Base-by-base conservation (phyloP, 2,113 vertebrate genomes). In the Carassius auratus region DNA sequence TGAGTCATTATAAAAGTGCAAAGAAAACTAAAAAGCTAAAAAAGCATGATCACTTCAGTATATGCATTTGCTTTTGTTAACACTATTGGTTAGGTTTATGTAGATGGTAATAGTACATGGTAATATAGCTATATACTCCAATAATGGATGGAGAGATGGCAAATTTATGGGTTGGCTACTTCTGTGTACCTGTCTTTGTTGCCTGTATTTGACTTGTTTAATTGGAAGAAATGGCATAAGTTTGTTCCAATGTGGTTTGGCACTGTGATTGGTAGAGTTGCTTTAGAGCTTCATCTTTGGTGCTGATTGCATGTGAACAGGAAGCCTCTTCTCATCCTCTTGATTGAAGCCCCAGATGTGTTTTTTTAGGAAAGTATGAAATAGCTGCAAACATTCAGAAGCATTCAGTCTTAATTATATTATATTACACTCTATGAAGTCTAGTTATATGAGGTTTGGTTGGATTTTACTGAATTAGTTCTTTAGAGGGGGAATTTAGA, bases 231-330 rank as follows among this genome's bases (percentile, higher is more conserved):
- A 73, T 14, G 42, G 5, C 21, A 62, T 9, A 26, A 26, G 66
- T 4, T 45, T 78, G 17, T 5, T 0, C 33, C 21, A 45, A 0
- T n/a, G 76, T 59, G 76, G 57, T 83, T 75, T 90, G 78, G 84
- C 86, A 76, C 75, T 88, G 77, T 84, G 89, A 81, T 64, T 91
- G 59, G 64, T 77, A 83, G 69, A 86, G 84, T 74, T 19, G 2
- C 59, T 52, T 48, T 26, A 36, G 12, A 15, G 19, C 77, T 57
- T 21, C 3, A 23, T n/a, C 21, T 52, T 71, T 85, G 33, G 9
- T 48, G 1, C 12, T 82, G 26, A 55, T 30, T 82, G 19, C 19
- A 38, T 52, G 57, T 52, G 15, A 64, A 48, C n/a, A 48, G 21
- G 59, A 64, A 80, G 36, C 36, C 57, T 36, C 76, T 36, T 57